Percentiles rank a stretch among this genome's conserved stretches.
phyloP scores from a whole-genome alignment of 2,113 vertebrate species.

The Caloenas nicobarica region DNA sequence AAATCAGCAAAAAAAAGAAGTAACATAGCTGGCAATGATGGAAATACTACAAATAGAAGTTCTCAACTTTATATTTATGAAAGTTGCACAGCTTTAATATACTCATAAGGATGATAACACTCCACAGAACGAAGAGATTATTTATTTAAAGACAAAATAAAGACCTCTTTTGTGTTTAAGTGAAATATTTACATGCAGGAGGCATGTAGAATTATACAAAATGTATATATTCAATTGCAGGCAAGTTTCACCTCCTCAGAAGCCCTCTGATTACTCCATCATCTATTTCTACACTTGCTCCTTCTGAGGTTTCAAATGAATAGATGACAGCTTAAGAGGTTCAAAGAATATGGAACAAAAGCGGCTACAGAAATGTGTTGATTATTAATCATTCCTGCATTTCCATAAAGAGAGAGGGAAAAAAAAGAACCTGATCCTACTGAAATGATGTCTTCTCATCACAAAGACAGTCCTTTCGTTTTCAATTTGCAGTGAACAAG shows the following conservation, averaged over 20 bases:
- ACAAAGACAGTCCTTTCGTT: neutral
- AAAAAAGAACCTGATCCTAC: neutral
- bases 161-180: neutral
- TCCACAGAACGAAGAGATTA: neutral
- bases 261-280: neutral
- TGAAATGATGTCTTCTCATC: neutral
- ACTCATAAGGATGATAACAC: neutral
- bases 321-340: constrained; percentile 30
- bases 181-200: neutral
- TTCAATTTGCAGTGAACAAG: neutral
- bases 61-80: neutral
- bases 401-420: neutral
- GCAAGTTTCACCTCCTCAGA: neutral
- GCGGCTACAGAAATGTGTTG: constrained; percentile 10
- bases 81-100: neutral
- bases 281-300: constrained; percentile 23
- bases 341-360: constrained; percentile 56
- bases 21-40: neutral
- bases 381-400: constrained; percentile 47
- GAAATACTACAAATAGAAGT: neutral
- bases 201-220: neutral
- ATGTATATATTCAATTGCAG: neutral
- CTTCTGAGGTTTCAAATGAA: constrained; percentile 22
- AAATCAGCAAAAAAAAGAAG: neutral
- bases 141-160: constrained; percentile 4